A percentile compares a stretch with the other conserved stretches of the same genome.
phyloP scores from a whole-genome alignment of 2,797 vertebrate genomes.

The Alauda arvensis region DNA sequence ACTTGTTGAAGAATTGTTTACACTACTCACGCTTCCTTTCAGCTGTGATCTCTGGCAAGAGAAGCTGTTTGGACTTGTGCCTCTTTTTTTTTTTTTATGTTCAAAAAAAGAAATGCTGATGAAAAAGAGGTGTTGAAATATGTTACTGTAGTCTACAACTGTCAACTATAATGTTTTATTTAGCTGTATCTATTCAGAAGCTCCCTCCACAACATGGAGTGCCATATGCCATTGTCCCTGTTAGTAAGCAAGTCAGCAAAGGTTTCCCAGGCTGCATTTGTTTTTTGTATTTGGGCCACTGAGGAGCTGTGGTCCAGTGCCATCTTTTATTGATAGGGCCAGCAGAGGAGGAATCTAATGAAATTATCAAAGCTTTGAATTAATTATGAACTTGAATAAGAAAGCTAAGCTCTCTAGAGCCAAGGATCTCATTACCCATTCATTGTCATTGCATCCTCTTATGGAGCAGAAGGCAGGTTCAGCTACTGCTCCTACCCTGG shows the following conservation, averaged over 20 bases:
- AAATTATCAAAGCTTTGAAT: conserved; percentile 99
- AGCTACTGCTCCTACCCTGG: conserved; percentile 74
- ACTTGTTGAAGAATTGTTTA: conserved; percentile 36
- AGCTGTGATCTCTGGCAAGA: conserved; percentile 19
- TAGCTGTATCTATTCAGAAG: conserved; percentile 69
- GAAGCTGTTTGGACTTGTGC: conserved; percentile 44
- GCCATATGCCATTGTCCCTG: conserved; percentile 82
- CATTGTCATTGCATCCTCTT: conserved; percentile 89
- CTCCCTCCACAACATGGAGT: conserved; percentile 70
- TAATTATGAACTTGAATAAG: conserved; percentile 98
- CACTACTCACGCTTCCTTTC: background rate
- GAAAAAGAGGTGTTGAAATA: conserved; percentile 70
- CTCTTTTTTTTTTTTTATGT: conserved; percentile 50
- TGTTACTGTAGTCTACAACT: conserved; percentile 64
- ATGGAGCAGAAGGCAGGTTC: conserved; percentile 84
- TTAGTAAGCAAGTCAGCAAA: conserved; percentile 60
- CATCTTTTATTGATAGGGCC: conserved; percentile 97
- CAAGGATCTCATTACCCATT: conserved; percentile 90
- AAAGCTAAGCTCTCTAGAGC: conserved; percentile 92
- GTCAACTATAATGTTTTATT: conserved; percentile 83
- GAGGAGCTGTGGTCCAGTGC: conserved; percentile 82
- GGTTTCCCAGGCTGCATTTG: conserved; percentile 58
- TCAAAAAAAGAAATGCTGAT: conserved; percentile 62
- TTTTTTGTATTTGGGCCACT: conserved; percentile 59
- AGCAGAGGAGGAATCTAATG: conserved; percentile 88